Conservation (phyloP, 2,113 vertebrate species). For the Antennarius striatus region DNA sequence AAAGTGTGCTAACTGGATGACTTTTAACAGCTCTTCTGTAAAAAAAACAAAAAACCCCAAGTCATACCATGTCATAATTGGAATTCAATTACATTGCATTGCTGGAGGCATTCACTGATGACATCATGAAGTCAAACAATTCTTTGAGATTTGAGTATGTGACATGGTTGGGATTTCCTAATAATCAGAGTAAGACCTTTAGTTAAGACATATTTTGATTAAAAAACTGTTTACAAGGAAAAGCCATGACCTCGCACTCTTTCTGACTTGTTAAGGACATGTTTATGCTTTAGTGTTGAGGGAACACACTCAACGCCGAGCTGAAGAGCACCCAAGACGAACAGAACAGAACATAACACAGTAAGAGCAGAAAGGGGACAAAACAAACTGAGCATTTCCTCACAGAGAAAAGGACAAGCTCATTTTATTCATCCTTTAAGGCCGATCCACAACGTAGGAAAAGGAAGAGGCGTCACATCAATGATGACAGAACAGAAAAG, state of each 20-base stretch:
- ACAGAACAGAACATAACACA: neutral
- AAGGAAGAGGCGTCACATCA: neutral
- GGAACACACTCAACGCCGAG: neutral
- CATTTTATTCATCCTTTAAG: constrained; percentile 15
- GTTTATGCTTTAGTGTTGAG: constrained; percentile 35
- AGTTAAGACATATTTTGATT: neutral
- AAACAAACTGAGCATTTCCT: neutral
- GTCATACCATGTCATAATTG: too few relatives aligned
- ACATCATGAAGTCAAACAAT: too few relatives aligned
- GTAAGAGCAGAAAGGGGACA: neutral
- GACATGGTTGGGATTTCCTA: too few relatives aligned
- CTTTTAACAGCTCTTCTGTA: too few relatives aligned
- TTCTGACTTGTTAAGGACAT: neutral
- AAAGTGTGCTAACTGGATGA: too few relatives aligned
- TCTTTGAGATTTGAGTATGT: too few relatives aligned
- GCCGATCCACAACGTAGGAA: constrained; percentile 7
- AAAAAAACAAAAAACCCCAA: too few relatives aligned
- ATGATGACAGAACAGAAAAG: too few relatives aligned
- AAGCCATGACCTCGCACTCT: neutral
- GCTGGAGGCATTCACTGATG: too few relatives aligned
- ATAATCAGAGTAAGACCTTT: too few relatives aligned
- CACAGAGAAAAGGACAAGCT: neutral
- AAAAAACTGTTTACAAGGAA: neutral
- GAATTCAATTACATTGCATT: too few relatives aligned
- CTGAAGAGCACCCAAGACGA: neutral